phyloP scores from a whole-genome alignment of 2,113 vertebrate species.

The Bolborhynchus lineola region DNA sequence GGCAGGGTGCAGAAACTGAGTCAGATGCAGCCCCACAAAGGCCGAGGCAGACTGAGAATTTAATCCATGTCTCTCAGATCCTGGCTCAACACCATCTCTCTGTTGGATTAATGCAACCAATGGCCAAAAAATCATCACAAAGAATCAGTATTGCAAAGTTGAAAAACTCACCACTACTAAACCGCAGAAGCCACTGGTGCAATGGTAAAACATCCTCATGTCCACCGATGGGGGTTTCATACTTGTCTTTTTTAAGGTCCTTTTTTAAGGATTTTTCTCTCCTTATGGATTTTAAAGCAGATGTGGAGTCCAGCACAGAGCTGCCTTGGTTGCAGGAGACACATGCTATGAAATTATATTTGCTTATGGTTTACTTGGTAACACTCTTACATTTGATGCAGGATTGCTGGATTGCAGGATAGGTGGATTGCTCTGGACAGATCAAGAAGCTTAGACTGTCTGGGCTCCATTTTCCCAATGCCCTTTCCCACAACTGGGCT shows the following conservation, averaged over 20 bases:
- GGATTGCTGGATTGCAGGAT: background rate
- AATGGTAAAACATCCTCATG: background rate
- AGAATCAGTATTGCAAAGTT: background rate
- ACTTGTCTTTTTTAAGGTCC: background rate
- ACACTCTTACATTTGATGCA: background rate
- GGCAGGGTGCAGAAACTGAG: background rate
- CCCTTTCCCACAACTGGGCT: background rate
- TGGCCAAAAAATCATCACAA: background rate
- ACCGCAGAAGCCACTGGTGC: accelerated
- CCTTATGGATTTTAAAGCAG: background rate
- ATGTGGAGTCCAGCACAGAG: background rate
- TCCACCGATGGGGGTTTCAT: background rate
- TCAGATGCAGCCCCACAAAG: background rate
- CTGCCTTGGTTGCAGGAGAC: background rate
- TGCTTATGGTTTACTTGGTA: background rate
- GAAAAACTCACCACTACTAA: background rate
- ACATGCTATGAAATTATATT: background rate
- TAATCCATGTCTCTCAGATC: background rate
- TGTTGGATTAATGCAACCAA: background rate
- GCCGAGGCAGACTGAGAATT: background rate
- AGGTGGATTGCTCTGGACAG: background rate
- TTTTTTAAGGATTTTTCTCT: background rate
- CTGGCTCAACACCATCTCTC: background rate
- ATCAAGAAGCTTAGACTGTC: background rate
- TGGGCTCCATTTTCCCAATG: background rate